A percentile compares a stretch with the other conserved stretches of the same genome.
Conservation (phyloP, 2,113 vertebrate genomes). For the Neopipo cinnamomea region DNA sequence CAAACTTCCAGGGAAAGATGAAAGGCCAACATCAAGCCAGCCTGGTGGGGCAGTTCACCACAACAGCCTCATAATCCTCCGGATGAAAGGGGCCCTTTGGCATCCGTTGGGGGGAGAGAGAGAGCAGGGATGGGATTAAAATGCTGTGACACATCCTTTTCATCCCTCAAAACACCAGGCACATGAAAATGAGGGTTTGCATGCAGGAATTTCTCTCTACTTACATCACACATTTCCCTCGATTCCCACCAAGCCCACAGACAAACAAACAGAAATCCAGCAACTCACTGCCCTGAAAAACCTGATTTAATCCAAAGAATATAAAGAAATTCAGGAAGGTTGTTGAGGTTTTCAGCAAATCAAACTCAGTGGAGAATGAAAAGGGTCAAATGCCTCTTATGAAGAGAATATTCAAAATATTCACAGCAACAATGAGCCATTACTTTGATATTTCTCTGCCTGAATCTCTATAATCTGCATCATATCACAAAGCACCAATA, state of each 20-base stretch:
- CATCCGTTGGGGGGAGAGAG: not conserved
- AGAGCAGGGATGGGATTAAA: not conserved
- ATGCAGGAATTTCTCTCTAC: not conserved
- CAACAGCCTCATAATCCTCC: not conserved
- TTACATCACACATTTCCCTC: not conserved
- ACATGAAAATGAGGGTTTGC: not conserved
- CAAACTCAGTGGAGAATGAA: too few relatives aligned
- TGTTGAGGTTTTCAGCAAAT: not conserved
- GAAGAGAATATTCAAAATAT: not conserved
- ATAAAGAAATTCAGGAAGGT: not conserved
- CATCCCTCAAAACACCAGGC: not conserved
- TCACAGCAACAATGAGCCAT: not conserved
- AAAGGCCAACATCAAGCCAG: not conserved
- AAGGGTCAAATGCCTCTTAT: not conserved
- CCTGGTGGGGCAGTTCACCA: not conserved
- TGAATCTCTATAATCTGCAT: not conserved
- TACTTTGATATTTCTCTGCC: not conserved
- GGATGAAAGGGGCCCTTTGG: conserved; percentile 16
- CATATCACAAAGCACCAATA: accelerated
- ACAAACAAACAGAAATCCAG: not conserved
- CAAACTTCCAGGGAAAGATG: not conserved
- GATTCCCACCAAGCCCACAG: not conserved
- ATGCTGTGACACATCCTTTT: not conserved
- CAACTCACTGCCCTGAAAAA: accelerated
- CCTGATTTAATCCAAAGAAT: not conserved